Base-by-base conservation (phyloP, 1,140 invertebrate genomes). In the Samia ricini region DNA sequence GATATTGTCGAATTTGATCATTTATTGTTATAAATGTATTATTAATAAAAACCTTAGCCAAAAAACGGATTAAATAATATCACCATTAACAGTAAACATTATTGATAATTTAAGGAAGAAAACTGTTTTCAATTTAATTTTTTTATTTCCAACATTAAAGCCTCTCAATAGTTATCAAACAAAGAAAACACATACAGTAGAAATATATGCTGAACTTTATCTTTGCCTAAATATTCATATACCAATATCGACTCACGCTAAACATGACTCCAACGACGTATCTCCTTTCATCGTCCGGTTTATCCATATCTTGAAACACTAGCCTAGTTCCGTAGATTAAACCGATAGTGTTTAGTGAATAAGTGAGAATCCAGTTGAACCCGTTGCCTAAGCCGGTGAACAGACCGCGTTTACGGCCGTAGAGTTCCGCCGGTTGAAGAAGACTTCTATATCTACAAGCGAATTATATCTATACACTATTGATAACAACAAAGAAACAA, bases 291-390 rank as follows among this genome's bases (percentile, higher is more conserved):
- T 92, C 90, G 2, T 79, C 55, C 0, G 89, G 83, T 36, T 89
- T 84, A 63, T 91, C 61, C 33, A 92, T 86, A 65, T 94, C 93
- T 0, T 90, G 79, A 0, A 94, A 72, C 18, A 96, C 92, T 2
- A 97, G 91, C 69, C 93, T 91, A 0, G 95, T 93, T 1, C 95
- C 96, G 89, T 96, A 97, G 92, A 95, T 96, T 72, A 97, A 95
- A 0, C 95, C 94, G 2, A 97, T 91, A n/a, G 95, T 93, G 75
- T 96, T 97, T 15, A 94, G 92, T 0, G 92, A 87, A 72, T 95
- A 97, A 0, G 96, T 93, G 48, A 96, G 92, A 19, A 96, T 92
- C 91, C 95, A 95, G 51, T 96, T 91, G 71, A 94, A 92, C 1
- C 94, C 94, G 24, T 94, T 91, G 19, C 94, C 95, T 0, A 95